Evolutionary conservation across 2,888 invertebrate genomes (phyloP).

Genomic region (Bombylius discolor): DNA sequence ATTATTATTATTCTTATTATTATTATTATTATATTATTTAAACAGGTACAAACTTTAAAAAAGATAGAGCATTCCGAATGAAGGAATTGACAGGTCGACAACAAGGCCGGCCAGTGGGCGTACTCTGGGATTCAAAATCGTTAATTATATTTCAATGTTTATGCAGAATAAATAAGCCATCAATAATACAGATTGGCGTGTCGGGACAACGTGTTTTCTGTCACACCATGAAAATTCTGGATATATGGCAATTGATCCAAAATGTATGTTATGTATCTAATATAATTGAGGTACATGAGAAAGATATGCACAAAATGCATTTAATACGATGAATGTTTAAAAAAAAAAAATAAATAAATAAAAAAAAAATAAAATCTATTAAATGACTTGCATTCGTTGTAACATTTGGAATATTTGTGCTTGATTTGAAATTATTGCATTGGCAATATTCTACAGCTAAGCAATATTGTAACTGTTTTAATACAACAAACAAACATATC

Average conservation of each 20-base stretch:
- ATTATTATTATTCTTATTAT: neutral
- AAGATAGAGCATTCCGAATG: conserved; percentile 12
- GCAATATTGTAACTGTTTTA: too few relatives aligned
- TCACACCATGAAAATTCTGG: conserved; percentile 18
- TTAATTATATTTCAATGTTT: conserved; percentile 22
- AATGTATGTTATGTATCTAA: too few relatives aligned
- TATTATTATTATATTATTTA: neutral
- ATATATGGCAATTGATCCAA: conserved; percentile 9
- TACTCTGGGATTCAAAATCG: conserved; percentile 18
- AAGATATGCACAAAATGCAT: too few relatives aligned
- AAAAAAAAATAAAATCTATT: too few relatives aligned
- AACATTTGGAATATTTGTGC: too few relatives aligned
- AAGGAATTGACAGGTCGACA: conserved; percentile 9
- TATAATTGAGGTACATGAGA: too few relatives aligned
- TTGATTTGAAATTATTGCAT: too few relatives aligned
- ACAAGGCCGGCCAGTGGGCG: conserved; percentile 20
- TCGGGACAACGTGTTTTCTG: conserved; percentile 22
- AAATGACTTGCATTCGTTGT: too few relatives aligned
- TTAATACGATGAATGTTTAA: too few relatives aligned
- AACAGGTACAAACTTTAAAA: conserved; percentile 12
- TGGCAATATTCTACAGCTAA: too few relatives aligned
- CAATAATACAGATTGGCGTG: conserved; percentile 21
- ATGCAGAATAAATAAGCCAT: conserved; percentile 22
- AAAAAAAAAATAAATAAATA: too few relatives aligned
- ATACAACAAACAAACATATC: too few relatives aligned